A percentile compares a stretch with the other conserved stretches of the same genome.
These are phyloP conservation scores for Ophioninae sp. DNA, from an alignment of 2,888 invertebrate genomes.

Conservation along the genomic window DNA sequence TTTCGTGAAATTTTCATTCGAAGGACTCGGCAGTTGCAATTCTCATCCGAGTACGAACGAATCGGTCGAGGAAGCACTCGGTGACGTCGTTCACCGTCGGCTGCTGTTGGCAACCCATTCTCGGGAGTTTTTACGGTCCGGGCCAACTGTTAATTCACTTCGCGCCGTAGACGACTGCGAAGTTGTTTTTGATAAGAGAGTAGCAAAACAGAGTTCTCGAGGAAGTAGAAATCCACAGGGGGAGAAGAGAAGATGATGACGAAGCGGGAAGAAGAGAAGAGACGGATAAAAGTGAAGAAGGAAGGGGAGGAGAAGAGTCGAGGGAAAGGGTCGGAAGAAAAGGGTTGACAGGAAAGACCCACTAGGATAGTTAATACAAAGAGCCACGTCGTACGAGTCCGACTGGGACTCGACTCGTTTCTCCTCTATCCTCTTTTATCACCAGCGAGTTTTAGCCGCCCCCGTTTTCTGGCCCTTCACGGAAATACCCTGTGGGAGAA, in stretches of 20 bases:
- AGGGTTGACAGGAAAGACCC: constrained; percentile 69
- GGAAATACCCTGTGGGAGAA: constrained; percentile 68
- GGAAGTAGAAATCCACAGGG: constrained; percentile 2
- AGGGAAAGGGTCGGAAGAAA: constrained; percentile 66
- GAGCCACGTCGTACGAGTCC: constrained; percentile 76
- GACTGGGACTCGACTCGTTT: constrained; percentile 65
- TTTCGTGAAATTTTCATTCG: too few species aligned
- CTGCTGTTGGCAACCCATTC: constrained; percentile 7
- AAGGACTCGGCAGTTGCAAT: background rate
- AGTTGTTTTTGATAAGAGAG: constrained; percentile 57
- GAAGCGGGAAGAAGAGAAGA: constrained; percentile 41
- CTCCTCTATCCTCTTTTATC: constrained; percentile 61
- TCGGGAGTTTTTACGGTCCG: constrained; percentile 40
- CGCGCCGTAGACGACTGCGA: constrained; percentile 52
- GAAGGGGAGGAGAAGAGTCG: constrained; percentile 1
- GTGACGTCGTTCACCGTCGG: constrained; percentile 9
- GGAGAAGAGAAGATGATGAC: constrained; percentile 38
- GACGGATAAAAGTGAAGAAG: constrained; percentile 23
- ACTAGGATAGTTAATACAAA: constrained; percentile 78
- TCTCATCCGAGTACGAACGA: background rate
- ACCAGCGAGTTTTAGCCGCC: constrained; percentile 59
- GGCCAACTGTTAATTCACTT: constrained; percentile 57
- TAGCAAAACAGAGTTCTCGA: constrained; percentile 30
- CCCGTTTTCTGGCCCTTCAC: constrained; percentile 51
- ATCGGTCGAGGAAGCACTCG: constrained; percentile 2